Evolutionary conservation across 1,140 invertebrate species (phyloP), one percentile per base, ranked within the genome.

Genomic region (Caenorhabditis elegans): DNA sequence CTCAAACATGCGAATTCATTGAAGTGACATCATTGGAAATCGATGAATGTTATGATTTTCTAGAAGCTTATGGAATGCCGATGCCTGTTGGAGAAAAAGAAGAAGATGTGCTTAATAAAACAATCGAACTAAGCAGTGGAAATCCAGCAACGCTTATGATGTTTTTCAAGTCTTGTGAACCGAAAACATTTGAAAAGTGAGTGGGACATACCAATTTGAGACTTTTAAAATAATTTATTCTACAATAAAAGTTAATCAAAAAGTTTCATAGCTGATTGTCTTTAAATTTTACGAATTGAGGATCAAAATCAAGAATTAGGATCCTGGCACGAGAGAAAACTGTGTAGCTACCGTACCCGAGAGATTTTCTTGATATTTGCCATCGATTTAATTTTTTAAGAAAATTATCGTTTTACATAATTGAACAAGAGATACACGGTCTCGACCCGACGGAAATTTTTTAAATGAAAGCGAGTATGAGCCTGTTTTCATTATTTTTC

Each of bases 161-260:
- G 60, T 11, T 70, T 22, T 70, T 70, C 34, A 70, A 70, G n/a
- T 70, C 60, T 3, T 70, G 60, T 17, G 60, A 70, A 70, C 60
- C 60, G 19, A 70, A 70, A 39, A 70, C 60, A 39, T 70, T 70
- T 22, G 60, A 70, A 17, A 70, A 70, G 60, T 70, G 19, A 70
- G 55, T 65, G n/a, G 46, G n/a, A 17, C n/a, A 48, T 8, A 17
- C 46, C 11, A 48, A 48, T 10, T 48, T 48, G 3, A n/a, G 13
- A 8, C 46, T 48, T n/a, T 48, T 17, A 48, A 48, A 48, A 48
- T 48, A 48, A n/a, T 1, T 15, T n/a, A 49, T 49, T 48, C 8
- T 53, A 26, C 10, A 8, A n/a, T 10, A 26, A 28, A 53, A 26
- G 6, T 60, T 15, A 60, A 17, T 60, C 6, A 22, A 60, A 60